phyloP scores from a whole-genome alignment of 2,113 vertebrate genomes.

The Cephalopterus ornatus region DNA sequence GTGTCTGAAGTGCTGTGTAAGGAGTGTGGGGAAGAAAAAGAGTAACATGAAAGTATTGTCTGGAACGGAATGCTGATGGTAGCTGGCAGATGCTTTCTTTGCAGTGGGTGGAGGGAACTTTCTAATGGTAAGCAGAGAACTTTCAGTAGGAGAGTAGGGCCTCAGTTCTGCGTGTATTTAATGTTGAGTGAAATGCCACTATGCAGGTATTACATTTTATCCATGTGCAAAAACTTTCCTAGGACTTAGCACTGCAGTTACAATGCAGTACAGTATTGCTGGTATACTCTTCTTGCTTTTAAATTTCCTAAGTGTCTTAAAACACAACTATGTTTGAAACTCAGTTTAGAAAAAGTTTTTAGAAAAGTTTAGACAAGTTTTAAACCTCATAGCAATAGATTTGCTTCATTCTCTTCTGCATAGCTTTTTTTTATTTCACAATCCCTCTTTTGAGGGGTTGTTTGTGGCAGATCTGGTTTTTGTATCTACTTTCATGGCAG shows the following conservation, averaged over 20 bases:
- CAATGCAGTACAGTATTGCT: neutral
- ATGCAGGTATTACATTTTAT: neutral
- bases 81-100: neutral
- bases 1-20: neutral
- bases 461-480: neutral
- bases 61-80: neutral
- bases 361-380: too few relatives aligned
- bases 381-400: too few relatives aligned
- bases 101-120: neutral
- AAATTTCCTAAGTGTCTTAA: neutral
- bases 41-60: neutral
- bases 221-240: neutral
- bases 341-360: neutral
- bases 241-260: neutral
- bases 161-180: neutral
- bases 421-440: neutral
- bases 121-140: neutral
- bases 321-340: neutral
- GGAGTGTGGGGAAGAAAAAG: neutral
- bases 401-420: neutral
- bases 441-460: rapidly evolving
- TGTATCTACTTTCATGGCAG: neutral
- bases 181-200: neutral
- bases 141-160: neutral
- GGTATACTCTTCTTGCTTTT: neutral